Evolutionary conservation across 2,797 vertebrate species (phyloP).

Genomic region (Amblyopsis hoosieri): DNA sequence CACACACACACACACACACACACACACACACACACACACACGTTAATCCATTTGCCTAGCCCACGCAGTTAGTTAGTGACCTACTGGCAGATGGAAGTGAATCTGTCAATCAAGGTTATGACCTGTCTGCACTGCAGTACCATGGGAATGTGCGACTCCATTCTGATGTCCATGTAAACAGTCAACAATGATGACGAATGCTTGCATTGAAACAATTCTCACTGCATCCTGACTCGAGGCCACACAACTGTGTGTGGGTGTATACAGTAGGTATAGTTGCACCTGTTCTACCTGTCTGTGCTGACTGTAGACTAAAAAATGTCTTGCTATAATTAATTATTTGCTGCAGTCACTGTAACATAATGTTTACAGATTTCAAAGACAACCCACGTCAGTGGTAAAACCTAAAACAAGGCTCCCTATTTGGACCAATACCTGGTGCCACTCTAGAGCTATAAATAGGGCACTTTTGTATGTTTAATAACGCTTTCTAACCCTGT

Average conservation of each 20-base stretch:
- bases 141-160: background rate
- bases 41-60: background rate
- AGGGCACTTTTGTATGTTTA: no score
- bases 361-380: no score
- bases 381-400: no score
- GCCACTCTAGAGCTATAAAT: no score
- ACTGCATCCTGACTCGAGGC: constrained; percentile 10
- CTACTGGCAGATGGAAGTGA: no score
- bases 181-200: constrained; percentile 48
- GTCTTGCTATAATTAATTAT: background rate
- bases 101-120: no score
- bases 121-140: background rate
- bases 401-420: no score
- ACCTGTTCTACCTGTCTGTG: background rate
- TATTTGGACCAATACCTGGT: no score
- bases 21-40: background rate
- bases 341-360: no score
- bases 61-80: background rate
- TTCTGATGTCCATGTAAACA: constrained; percentile 26
- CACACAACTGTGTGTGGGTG: background rate
- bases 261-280: background rate
- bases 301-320: background rate
- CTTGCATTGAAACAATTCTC: constrained; percentile 30
- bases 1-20: background rate
- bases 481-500: no score